Evolutionary conservation across 1,140 invertebrate species (phyloP).

Genomic region (Rhagoletis pomonella): DNA sequence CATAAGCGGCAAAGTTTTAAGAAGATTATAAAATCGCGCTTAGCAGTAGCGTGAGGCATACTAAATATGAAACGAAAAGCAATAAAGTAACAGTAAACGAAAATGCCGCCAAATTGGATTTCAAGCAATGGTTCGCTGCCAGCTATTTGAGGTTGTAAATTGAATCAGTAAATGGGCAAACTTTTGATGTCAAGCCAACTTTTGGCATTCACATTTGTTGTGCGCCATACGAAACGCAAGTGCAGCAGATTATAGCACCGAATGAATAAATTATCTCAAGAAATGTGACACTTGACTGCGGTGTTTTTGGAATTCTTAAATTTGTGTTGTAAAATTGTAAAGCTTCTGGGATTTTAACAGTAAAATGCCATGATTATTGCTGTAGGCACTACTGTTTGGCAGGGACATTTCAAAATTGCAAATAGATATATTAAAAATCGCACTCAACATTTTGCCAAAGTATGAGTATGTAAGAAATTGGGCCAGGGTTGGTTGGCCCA

Average conservation of each 20-base stretch:
- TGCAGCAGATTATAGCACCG: not conserved
- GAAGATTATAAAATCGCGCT: conserved; percentile 11
- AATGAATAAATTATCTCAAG: conserved; percentile 20
- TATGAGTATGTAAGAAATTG: too few species aligned
- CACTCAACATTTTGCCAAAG: too few species aligned
- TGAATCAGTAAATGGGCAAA: conserved; percentile 49
- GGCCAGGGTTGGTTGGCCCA: too few species aligned
- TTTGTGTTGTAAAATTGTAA: too few species aligned
- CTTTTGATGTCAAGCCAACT: conserved; percentile 42
- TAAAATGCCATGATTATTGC: too few species aligned
- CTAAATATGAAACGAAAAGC: not conserved
- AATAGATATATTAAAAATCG: too few species aligned
- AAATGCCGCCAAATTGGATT: conserved; percentile 19
- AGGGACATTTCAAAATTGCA: too few species aligned
- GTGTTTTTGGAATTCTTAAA: not conserved
- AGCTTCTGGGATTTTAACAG: too few species aligned
- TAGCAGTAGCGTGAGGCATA: not conserved
- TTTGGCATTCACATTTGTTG: conserved; percentile 19
- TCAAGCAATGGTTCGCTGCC: conserved; percentile 16
- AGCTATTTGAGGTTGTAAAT: conserved; percentile 47
- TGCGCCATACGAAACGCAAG: not conserved
- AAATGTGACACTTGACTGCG: conserved; percentile 11
- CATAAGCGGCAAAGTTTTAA: conserved; percentile 14
- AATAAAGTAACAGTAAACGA: not conserved
- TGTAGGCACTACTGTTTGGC: too few species aligned